Percentiles rank a stretch among this genome's conserved stretches.
Conservation (phyloP, 2,797 vertebrate species). For the Oryzias sinensis region DNA sequence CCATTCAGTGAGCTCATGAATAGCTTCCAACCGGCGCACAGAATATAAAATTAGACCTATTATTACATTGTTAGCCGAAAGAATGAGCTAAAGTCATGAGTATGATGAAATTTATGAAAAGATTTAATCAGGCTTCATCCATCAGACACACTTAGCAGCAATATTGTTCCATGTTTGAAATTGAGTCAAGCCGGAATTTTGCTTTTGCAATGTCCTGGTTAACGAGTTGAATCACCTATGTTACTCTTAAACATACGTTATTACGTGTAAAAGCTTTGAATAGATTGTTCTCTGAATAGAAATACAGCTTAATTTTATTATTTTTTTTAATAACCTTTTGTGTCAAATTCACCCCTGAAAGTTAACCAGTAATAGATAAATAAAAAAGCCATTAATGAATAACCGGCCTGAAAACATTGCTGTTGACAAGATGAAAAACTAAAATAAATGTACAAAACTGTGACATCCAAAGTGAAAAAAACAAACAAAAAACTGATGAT, state of each 20-base stretch:
- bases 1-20: slow-evolving; percentile 41
- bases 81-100: slow-evolving; percentile 38
- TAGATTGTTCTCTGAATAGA: too few species aligned
- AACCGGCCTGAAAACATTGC: too few species aligned
- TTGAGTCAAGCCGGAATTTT: slow-evolving; percentile 21
- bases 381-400: too few species aligned
- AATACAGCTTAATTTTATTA: too few species aligned
- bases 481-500: too few species aligned
- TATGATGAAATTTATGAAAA: slow-evolving; percentile 43
- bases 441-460: too few species aligned
- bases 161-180: slow-evolving; percentile 26
- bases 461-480: too few species aligned
- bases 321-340: too few species aligned
- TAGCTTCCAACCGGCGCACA: slow-evolving; percentile 40
- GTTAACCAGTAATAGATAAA: too few species aligned
- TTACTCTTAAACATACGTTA: background rate
- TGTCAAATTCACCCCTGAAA: too few species aligned
- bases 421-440: too few species aligned
- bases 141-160: slow-evolving; percentile 21
- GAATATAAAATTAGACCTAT: slow-evolving; percentile 42
- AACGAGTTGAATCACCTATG: background rate
- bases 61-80: slow-evolving; percentile 32
- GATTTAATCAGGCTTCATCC: slow-evolving; percentile 33
- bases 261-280: too few species aligned
- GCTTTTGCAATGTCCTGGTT: slow-evolving; percentile 1